Percentiles rank a stretch among this genome's conserved stretches.
phyloP scores from a whole-genome alignment of 2,113 vertebrate genomes.

The Pomatorhinus ruficollis region DNA sequence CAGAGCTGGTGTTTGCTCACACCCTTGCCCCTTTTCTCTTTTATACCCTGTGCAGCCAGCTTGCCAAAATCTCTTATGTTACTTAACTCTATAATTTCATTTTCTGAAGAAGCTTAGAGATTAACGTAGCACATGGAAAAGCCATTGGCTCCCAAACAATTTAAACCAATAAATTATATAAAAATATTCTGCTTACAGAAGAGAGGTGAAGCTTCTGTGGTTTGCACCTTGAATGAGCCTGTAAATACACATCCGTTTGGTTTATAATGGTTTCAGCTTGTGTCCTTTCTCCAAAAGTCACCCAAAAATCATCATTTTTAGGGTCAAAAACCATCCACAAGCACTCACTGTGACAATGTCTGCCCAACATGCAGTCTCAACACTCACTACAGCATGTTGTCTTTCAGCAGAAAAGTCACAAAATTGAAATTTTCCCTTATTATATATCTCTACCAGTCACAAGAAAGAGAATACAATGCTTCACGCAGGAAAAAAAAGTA shows the following conservation, averaged over 20 bases:
- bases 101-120: not conserved
- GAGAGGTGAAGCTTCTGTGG: not conserved
- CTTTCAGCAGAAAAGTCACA: not conserved
- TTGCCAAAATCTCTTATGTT: not conserved
- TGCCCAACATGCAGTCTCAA: not conserved
- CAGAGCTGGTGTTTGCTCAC: not conserved
- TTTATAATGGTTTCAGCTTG: not conserved
- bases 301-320: not conserved
- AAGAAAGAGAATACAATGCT: not conserved
- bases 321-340: not conserved
- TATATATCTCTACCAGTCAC: not conserved
- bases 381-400: not conserved
- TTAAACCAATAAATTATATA: not conserved
- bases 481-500: not conserved
- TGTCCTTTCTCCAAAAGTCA: not conserved
- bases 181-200: not conserved
- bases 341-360: not conserved
- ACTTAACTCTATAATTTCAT: not conserved
- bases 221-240: not conserved
- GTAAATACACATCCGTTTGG: not conserved
- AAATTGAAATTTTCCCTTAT: not conserved
- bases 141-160: rapidly evolving
- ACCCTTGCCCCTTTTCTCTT: not conserved
- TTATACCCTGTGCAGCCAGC: not conserved
- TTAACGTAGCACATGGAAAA: not conserved